Evolutionary conservation across 1,140 invertebrate species (phyloP).

Genomic region (Apis cerana): DNA sequence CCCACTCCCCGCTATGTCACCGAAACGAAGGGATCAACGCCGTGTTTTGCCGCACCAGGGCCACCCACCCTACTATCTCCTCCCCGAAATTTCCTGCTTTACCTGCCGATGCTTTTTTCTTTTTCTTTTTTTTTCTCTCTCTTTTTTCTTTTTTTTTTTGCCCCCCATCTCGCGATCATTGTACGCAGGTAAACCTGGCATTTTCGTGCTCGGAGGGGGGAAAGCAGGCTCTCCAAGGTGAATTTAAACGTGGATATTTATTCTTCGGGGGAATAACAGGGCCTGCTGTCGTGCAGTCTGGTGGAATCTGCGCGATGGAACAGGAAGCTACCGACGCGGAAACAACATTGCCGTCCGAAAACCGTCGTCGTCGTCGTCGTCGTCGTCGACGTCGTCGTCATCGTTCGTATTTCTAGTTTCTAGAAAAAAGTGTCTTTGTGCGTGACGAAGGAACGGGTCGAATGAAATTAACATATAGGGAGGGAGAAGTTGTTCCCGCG

Average conservation of each 20-base stretch:
- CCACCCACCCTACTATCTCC: background rate
- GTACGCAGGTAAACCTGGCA: conserved; percentile 39
- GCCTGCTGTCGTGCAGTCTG: conserved; percentile 2
- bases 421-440: background rate
- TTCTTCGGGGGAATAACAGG: conserved; percentile 31
- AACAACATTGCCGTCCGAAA: conserved; percentile 1
- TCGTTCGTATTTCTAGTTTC: background rate
- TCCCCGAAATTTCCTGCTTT: conserved; percentile 55
- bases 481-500: too few species aligned
- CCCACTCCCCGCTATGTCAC: conserved; percentile 34
- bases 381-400: too few species aligned
- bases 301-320: conserved; percentile 3
- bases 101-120: conserved; percentile 38
- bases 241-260: conserved; percentile 43
- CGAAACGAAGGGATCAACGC: conserved; percentile 54
- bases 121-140: too few species aligned
- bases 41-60: conserved; percentile 54
- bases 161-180: conserved; percentile 30
- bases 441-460: too few species aligned
- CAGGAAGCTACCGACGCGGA: conserved; percentile 16
- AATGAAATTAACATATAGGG: too few species aligned
- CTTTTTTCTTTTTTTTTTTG: too few species aligned
- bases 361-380: background rate
- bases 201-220: conserved; percentile 29
- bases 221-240: conserved; percentile 27